A percentile compares a stretch with the other conserved stretches of the same genome.
Conservation (phyloP, 2,113 vertebrate genomes). For the Campylorhamphus procurvoides region DNA sequence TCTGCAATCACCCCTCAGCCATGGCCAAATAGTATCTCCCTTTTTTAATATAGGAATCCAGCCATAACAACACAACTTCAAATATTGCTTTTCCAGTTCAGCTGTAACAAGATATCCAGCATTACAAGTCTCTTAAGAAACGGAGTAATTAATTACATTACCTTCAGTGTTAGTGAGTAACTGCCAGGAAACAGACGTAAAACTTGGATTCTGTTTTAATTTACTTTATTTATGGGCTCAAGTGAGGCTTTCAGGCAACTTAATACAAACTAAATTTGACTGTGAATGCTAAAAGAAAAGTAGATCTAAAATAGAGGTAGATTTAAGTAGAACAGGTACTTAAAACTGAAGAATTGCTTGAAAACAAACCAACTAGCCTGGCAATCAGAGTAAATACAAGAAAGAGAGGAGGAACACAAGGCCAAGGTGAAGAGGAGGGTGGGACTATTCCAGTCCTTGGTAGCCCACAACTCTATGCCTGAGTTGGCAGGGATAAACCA, state of each 20-base stretch:
- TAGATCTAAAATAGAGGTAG: neutral
- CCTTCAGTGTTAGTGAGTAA: neutral
- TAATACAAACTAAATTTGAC: neutral
- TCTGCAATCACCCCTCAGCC: constrained; percentile 24
- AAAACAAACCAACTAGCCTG: neutral
- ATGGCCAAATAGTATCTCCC: neutral
- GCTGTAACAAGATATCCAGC: neutral
- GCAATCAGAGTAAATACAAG: neutral
- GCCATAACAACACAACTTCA: neutral
- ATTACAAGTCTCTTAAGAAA: constrained; percentile 4
- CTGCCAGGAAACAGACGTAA: constrained; percentile 12
- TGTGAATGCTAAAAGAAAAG: neutral
- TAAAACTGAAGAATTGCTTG: neutral
- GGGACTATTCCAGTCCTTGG: neutral
- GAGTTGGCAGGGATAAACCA: neutral
- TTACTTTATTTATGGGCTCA: neutral
- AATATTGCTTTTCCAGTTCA: neutral
- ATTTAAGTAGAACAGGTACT: neutral
- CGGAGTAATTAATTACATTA: constrained; percentile 16
- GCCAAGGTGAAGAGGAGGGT: neutral
- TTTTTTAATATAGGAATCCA: neutral
- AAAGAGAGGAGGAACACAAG: neutral
- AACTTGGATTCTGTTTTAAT: constrained; percentile 23
- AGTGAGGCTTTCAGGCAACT: neutral
- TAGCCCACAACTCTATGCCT: neutral